Percentiles rank a stretch among this genome's conserved stretches.
phyloP scores from a whole-genome alignment of 2,797 vertebrate genomes.

The Ataeniobius toweri region DNA sequence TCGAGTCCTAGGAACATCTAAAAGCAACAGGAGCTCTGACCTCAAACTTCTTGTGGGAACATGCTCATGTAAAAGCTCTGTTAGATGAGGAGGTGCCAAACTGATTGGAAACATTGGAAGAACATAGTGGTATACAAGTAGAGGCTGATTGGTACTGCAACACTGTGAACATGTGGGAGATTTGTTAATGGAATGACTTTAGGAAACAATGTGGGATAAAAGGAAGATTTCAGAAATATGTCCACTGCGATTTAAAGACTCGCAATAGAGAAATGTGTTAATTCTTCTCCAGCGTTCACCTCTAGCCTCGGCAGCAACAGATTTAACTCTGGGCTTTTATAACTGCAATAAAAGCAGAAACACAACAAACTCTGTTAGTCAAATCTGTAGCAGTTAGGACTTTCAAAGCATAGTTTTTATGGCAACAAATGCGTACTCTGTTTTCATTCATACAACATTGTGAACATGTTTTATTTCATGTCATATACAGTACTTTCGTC shows the following conservation, averaged over 20 bases:
- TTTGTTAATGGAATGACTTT: conserved; percentile 32
- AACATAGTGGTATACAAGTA: too few species aligned
- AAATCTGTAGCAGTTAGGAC: neutral
- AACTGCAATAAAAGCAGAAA: neutral
- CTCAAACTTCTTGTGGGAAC: too few species aligned
- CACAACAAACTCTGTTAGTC: neutral
- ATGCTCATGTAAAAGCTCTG: too few species aligned
- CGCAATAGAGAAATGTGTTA: conserved; percentile 3
- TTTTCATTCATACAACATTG: neutral
- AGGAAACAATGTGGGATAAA: conserved; percentile 3
- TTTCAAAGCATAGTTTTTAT: neutral
- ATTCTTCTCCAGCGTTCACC: neutral
- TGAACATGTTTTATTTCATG: neutral
- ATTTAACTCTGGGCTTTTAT: neutral
- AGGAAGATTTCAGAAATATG: conserved; percentile 12
- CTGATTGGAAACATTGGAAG: too few species aligned
- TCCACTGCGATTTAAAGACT: conserved; percentile 6
- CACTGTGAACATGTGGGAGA: conserved; percentile 1
- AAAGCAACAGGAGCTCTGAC: too few species aligned
- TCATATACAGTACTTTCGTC: neutral
- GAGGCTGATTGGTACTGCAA: neutral
- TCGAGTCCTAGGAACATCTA: too few species aligned
- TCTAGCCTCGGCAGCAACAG: neutral
- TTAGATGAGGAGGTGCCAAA: too few species aligned
- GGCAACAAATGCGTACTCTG: neutral